Evolutionary conservation across 2,888 invertebrate species (phyloP).

Genomic region (Agrilus mali): DNA sequence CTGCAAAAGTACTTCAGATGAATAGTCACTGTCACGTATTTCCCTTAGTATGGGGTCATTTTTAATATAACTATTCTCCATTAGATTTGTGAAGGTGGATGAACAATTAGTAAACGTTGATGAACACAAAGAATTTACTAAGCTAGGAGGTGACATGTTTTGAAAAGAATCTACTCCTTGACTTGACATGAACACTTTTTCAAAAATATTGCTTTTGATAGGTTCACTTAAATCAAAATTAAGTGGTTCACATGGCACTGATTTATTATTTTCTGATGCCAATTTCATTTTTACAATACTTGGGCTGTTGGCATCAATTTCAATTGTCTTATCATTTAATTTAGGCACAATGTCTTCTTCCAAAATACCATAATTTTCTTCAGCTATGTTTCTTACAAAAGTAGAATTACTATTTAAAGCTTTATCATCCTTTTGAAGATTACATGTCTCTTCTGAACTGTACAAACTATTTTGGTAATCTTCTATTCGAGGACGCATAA

Average conservation of each 20-base stretch:
- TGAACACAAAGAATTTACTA: constrained; percentile 42
- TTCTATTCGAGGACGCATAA: constrained; percentile 47
- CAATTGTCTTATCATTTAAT: neutral
- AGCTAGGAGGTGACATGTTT: constrained; percentile 43
- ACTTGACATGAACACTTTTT: constrained; percentile 28
- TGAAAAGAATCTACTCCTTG: constrained; percentile 39
- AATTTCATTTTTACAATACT: neutral
- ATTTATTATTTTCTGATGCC: constrained; percentile 1
- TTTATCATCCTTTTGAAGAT: constrained; percentile 6
- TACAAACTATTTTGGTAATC: constrained; percentile 21
- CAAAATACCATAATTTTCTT: constrained; percentile 1
- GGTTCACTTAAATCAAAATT: constrained; percentile 30
- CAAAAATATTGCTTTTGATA: constrained; percentile 26
- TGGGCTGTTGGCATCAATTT: neutral
- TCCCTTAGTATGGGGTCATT: constrained; percentile 31
- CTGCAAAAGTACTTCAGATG: constrained; percentile 24
- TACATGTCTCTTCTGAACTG: constrained; percentile 11
- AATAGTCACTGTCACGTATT: constrained; percentile 30
- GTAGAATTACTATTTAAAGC: neutral
- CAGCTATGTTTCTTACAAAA: constrained; percentile 8
- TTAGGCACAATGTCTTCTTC: neutral
- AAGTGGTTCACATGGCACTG: constrained; percentile 17
- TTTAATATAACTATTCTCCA: constrained; percentile 33
- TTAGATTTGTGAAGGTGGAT: constrained; percentile 31
- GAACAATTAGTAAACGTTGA: constrained; percentile 29